These are phyloP conservation scores for Semaprochilodus insignis DNA, from an alignment of 2,797 vertebrate genomes.

Conservation along the genomic window DNA sequence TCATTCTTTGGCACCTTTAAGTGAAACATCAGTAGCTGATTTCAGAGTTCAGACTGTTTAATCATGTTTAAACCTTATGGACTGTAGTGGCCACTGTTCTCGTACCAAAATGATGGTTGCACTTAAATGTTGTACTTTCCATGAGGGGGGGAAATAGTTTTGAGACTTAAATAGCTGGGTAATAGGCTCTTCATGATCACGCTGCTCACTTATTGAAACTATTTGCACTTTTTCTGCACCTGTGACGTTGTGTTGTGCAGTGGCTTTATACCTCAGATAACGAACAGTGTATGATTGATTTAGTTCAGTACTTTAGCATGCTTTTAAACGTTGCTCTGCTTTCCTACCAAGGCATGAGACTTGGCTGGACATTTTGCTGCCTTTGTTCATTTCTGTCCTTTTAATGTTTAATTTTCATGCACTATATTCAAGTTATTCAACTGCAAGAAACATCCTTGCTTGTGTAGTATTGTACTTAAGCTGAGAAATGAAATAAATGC, in stretches of 20 bases:
- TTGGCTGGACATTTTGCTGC: neutral
- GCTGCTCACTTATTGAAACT: neutral
- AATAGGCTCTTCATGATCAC: no score
- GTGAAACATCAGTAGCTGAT: no score
- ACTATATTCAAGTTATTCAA: neutral
- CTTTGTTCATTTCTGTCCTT: neutral
- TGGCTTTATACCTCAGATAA: neutral
- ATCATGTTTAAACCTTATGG: neutral
- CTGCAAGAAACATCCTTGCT: conserved; percentile 19
- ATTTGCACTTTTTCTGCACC: conserved; percentile 3
- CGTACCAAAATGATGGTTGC: neutral
- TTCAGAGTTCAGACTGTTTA: no score
- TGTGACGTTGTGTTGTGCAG: neutral
- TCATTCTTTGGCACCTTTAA: no score
- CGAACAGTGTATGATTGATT: neutral
- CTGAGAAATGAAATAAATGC: conserved; percentile 40
- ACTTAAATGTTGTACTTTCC: neutral
- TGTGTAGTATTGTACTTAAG: conserved; percentile 33
- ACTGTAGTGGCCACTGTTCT: neutral
- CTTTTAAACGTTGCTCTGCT: neutral
- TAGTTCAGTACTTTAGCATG: neutral
- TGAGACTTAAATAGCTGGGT: neutral
- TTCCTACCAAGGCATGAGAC: neutral
- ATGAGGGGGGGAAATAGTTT: neutral
- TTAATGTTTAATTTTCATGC: neutral